A percentile compares a stretch with the other conserved stretches of the same genome.
These are phyloP conservation scores for Parauchenoglanis ngamensis DNA, from an alignment of 2,797 vertebrate genomes.

Conservation along the genomic window DNA sequence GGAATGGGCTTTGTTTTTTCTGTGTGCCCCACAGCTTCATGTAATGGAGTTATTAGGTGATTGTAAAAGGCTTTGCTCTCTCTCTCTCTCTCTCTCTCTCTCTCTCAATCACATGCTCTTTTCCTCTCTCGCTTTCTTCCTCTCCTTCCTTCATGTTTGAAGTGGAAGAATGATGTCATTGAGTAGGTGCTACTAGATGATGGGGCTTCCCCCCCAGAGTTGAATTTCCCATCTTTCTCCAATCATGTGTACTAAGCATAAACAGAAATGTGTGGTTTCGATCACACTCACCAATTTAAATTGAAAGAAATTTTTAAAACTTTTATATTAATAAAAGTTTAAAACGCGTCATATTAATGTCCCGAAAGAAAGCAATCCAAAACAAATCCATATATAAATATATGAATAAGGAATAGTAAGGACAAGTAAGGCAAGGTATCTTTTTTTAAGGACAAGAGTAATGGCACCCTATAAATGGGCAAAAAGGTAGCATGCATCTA, in stretches of 20 bases:
- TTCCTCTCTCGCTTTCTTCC: conserved; percentile 56
- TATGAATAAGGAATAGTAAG: background rate
- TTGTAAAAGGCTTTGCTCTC: conserved; percentile 78
- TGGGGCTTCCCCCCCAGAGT: conserved; percentile 5
- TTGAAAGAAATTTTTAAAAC: background rate
- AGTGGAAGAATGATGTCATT: conserved; percentile 78
- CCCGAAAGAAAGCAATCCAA: background rate
- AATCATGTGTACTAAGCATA: background rate
- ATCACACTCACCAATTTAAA: background rate
- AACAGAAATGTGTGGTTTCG: background rate
- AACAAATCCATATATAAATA: background rate
- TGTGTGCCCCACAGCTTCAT: conserved; percentile 74
- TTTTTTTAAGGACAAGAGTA: background rate
- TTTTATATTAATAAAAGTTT: too few relatives aligned
- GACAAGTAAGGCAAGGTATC: background rate
- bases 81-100: conserved; percentile 55
- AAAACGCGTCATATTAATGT: background rate
- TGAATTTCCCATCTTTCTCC: background rate
- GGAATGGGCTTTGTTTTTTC: conserved; percentile 72
- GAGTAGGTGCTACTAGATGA: conserved; percentile 78
- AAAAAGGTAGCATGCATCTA: background rate
- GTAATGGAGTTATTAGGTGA: conserved; percentile 86
- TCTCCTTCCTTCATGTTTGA: conserved; percentile 69
- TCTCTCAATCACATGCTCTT: conserved; percentile 57
- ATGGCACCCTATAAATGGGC: background rate